Conservation (phyloP, 2,797 vertebrate species). For the Diceros bicornis region DNA sequence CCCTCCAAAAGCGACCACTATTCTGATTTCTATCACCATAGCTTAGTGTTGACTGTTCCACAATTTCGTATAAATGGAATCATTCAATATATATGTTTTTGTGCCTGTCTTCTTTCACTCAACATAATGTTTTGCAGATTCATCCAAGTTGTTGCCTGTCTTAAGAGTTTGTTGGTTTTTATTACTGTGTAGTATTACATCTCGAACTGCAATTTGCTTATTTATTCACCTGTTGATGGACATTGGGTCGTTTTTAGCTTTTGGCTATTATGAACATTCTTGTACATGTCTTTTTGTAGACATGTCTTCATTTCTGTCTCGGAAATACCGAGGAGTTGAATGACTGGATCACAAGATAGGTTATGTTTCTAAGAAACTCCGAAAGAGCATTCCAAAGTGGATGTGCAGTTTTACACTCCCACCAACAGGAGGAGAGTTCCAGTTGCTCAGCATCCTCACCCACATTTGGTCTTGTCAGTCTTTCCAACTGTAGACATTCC, state of each 20-base stretch:
- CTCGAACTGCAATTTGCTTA: fast-evolving
- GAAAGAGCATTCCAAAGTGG: neutral
- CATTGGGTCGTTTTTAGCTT: neutral
- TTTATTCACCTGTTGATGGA: fast-evolving
- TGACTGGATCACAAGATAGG: neutral
- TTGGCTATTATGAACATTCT: neutral
- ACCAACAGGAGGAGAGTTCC: neutral
- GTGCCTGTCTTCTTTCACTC: neutral
- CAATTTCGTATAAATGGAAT: neutral
- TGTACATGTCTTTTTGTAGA: neutral
- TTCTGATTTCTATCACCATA: neutral
- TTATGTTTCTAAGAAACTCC: neutral
- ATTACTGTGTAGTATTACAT: fast-evolving
- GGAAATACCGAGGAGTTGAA: no score
- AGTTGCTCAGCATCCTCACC: neutral
- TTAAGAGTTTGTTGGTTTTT: fast-evolving
- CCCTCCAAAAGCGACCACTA: neutral
- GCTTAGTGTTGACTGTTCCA: neutral
- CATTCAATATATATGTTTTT: fast-evolving
- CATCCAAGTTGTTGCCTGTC: fast-evolving
- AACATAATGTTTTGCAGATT: fast-evolving
- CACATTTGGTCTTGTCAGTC: neutral
- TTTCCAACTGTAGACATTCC: fast-evolving
- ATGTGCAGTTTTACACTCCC: fast-evolving
- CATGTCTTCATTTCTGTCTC: neutral